Percentiles rank a stretch among this genome's conserved stretches.
These are phyloP conservation scores for Ips typographus DNA, from an alignment of 1,140 invertebrate genomes.

Conservation along the genomic window DNA sequence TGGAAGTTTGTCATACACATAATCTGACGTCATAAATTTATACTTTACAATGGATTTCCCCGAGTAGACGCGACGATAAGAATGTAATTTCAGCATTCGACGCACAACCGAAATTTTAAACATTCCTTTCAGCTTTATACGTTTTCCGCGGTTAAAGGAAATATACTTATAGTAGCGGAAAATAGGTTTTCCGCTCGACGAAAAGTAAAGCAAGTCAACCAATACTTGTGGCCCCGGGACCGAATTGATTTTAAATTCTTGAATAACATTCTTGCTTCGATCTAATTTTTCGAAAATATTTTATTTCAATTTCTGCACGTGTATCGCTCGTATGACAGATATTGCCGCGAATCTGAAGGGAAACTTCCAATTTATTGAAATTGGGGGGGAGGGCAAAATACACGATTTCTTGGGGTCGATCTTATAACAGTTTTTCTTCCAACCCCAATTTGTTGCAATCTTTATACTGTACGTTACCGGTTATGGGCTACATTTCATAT, in stretches of 20 bases:
- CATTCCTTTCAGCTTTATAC: conserved; percentile 20
- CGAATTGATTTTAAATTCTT: conserved; percentile 26
- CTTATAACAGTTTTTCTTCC: too few relatives aligned
- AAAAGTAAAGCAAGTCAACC: conserved; percentile 21
- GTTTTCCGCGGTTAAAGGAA: conserved; percentile 28
- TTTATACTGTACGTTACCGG: too few relatives aligned
- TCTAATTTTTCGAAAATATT: conserved; percentile 28
- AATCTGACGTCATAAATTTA: conserved; percentile 2
- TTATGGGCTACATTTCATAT: too few relatives aligned
- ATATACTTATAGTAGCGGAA: conserved; percentile 28
- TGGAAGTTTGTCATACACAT: background rate
- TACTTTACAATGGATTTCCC: conserved; percentile 5
- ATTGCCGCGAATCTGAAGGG: background rate
- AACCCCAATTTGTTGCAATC: too few relatives aligned
- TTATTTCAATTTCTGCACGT: conserved; percentile 20
- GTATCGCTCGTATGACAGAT: conserved; percentile 8
- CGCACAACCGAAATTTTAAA: conserved; percentile 21
- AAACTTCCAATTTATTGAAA: too few relatives aligned
- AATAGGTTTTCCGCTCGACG: conserved; percentile 26
- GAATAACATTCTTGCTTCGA: conserved; percentile 23
- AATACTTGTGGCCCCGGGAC: conserved; percentile 6
- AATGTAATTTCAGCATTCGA: conserved; percentile 9
- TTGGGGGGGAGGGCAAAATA: too few relatives aligned
- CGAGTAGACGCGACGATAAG: conserved; percentile 2
- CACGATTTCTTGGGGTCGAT: too few relatives aligned